Conservation (phyloP, 2,113 vertebrate species). For the Cyrtonyx montezumae region DNA sequence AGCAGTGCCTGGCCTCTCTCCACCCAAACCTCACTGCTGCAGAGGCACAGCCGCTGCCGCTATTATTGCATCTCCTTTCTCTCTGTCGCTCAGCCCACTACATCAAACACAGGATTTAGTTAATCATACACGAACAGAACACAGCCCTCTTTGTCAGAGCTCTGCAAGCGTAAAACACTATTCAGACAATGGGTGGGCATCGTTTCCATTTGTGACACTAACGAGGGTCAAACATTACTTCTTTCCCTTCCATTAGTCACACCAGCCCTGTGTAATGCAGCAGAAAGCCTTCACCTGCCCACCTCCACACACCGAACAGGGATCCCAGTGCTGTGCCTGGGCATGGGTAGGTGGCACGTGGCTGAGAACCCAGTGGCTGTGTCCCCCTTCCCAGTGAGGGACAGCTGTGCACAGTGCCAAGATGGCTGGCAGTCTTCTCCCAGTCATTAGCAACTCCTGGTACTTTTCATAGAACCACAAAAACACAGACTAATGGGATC, state of each 20-base stretch:
- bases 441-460: neutral
- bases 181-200: neutral
- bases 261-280: neutral
- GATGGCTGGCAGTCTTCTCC: neutral
- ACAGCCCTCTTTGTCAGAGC: constrained; percentile 43
- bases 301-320: neutral
- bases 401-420: neutral
- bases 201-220: neutral
- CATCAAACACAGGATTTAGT: neutral
- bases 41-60: neutral
- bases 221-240: neutral
- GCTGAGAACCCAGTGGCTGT: neutral
- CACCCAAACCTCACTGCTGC: neutral
- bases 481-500: neutral
- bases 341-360: rapidly evolving
- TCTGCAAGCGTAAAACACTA: neutral
- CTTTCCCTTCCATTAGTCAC: neutral
- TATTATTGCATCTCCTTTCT: neutral
- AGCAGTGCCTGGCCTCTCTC: neutral
- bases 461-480: neutral
- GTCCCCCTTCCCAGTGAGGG: neutral
- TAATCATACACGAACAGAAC: constrained; percentile 41
- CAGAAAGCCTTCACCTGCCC: neutral
- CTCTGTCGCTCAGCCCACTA: neutral
- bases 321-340: neutral